Conservation (phyloP, 2,888 invertebrate genomes). For the Metellina segmentata region DNA sequence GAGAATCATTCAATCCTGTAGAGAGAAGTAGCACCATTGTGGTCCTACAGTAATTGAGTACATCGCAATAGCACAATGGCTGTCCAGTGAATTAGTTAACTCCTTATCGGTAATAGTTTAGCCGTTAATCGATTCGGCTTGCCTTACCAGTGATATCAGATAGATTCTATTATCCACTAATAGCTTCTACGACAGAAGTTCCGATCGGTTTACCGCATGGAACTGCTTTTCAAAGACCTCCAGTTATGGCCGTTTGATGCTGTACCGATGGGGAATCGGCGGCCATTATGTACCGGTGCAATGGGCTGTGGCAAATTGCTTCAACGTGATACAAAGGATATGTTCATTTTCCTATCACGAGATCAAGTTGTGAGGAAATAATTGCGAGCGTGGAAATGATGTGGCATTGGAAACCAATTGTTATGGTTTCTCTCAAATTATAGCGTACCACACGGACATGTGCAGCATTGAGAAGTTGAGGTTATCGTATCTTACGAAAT, state of each 20-base stretch:
- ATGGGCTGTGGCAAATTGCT: neutral
- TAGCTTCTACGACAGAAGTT: neutral
- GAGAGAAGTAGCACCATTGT: neutral
- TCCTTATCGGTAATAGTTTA: slow-evolving; percentile 31
- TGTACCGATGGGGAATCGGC: neutral
- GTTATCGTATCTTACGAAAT: no score
- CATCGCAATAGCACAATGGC: neutral
- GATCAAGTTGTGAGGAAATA: neutral
- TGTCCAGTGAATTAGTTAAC: slow-evolving; percentile 13
- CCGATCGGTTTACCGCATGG: slow-evolving; percentile 6
- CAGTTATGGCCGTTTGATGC: neutral
- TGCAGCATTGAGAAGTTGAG: neutral
- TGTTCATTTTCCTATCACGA: neutral
- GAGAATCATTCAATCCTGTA: neutral
- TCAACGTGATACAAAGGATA: neutral
- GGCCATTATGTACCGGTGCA: neutral
- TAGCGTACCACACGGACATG: neutral
- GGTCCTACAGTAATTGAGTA: neutral
- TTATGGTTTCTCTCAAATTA: neutral
- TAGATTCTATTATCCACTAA: slow-evolving; percentile 13
- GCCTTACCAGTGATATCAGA: neutral
- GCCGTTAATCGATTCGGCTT: slow-evolving; percentile 10
- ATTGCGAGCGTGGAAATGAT: neutral
- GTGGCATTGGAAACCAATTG: neutral
- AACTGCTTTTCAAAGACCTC: slow-evolving; percentile 12